phyloP scores from a whole-genome alignment of 1,140 invertebrate species.

The Drosophila fuyamai region DNA sequence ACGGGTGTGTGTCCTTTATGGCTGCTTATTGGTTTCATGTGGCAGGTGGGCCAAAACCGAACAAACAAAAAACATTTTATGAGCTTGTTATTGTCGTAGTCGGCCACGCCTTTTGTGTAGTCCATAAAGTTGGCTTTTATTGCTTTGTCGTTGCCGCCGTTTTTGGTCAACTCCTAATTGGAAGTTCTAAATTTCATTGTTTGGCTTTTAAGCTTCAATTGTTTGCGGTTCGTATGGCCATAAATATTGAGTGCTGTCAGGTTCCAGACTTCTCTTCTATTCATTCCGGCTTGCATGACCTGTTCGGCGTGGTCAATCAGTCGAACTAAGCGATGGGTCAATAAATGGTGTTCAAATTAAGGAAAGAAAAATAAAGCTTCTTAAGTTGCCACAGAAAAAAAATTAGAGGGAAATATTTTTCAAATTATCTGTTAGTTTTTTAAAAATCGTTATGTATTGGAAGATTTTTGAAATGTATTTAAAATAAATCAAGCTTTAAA shows the following conservation, averaged over 20 bases:
- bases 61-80: slow-evolving; percentile 57
- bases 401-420: too few species aligned
- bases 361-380: background rate
- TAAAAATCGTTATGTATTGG: too few species aligned
- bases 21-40: slow-evolving; percentile 67
- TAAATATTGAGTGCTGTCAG: slow-evolving; percentile 66
- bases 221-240: slow-evolving; percentile 75
- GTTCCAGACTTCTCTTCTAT: slow-evolving; percentile 17
- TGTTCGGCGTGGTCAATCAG: slow-evolving; percentile 48
- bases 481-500: too few species aligned
- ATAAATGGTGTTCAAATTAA: slow-evolving; percentile 1
- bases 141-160: slow-evolving; percentile 43
- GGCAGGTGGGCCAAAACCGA: slow-evolving; percentile 53
- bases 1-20: slow-evolving; percentile 37
- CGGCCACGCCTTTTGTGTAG: slow-evolving; percentile 57
- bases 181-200: slow-evolving; percentile 81
- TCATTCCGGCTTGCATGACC: slow-evolving; percentile 43
- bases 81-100: slow-evolving; percentile 75
- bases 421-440: background rate
- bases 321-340: slow-evolving; percentile 18
- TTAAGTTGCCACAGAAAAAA: background rate
- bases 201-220: slow-evolving; percentile 81
- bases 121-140: slow-evolving; percentile 63
- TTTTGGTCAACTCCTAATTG: slow-evolving; percentile 71
- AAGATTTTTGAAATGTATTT: too few species aligned